phyloP scores from a whole-genome alignment of 1,140 invertebrate genomes.

The Eupristina koningsbergeri region DNA sequence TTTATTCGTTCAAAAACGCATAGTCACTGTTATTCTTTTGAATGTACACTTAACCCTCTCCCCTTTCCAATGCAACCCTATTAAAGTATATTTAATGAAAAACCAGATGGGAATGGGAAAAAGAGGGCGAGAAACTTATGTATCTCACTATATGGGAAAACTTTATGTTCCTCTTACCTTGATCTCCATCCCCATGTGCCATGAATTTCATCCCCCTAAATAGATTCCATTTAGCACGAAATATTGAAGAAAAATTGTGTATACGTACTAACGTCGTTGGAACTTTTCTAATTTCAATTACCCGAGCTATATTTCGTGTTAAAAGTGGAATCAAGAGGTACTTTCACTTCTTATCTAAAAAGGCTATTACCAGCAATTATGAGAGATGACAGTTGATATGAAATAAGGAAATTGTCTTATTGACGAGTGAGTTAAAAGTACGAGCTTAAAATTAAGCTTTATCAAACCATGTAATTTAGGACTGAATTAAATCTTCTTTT shows the following conservation, averaged over 20 bases:
- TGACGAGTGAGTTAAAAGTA: background rate
- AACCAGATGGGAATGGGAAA: background rate
- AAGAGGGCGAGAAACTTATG: background rate
- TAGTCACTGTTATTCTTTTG: background rate
- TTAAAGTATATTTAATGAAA: background rate
- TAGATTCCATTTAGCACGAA: background rate
- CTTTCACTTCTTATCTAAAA: background rate
- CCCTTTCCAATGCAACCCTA: too few relatives aligned
- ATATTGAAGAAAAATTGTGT: background rate
- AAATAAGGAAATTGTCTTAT: slow-evolving; percentile 7
- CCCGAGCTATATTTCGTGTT: too few relatives aligned
- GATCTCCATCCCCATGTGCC: background rate
- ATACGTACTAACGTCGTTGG: background rate
- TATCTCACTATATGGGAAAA: background rate
- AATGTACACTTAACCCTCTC: background rate
- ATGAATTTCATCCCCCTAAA: background rate
- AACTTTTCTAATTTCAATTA: background rate
- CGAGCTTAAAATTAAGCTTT: background rate
- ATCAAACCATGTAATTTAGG: background rate
- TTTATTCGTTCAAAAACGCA: background rate
- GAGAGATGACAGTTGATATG: slow-evolving; percentile 10
- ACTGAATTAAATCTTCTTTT: background rate
- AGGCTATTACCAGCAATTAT: background rate
- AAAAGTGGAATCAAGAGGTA: background rate
- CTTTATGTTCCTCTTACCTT: background rate